Base-by-base conservation (phyloP, 2,888 invertebrate genomes). In the Nezara viridula region DNA sequence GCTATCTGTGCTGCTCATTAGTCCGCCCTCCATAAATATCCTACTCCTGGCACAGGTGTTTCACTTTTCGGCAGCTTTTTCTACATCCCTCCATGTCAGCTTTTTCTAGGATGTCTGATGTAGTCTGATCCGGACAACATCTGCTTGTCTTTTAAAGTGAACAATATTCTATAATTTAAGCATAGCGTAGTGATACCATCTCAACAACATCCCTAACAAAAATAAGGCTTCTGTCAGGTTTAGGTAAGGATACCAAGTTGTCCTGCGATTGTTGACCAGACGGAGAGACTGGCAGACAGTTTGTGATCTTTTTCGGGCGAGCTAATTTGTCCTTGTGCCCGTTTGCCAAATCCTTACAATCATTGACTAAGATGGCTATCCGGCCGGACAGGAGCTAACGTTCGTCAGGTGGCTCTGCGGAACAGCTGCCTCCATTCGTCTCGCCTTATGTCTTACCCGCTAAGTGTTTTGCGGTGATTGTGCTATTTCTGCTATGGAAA, bases 31-130 rank as follows among this genome's bases (percentile, higher is more conserved):
- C 81, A 81, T 81, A 81, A 81, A 81, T 81, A 81, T 81, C 81
- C 44, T 0, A 81, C 44, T 44, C 81, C 81, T 81, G 81, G 81
- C 81, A 81, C 81, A 81, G 81, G 81, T 81, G 81, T 81, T 81
- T 81, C 81, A 81, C 81, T 81, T 81, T 81, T 81, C 81, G 81
- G 81, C 81, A 81, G 81, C 81, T 81, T 81, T 81, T 81, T 81
- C 81, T 81, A 81, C n/a, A 21, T 81, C 44, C 44, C 44, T 73
- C 66, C 21, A 19, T 73, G 32, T 73, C 32, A 73, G 37, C 66
- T 27, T 27, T 60, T 60, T 21, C 66, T 73, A 73, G 32, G 19
- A 19, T 73, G 32, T 16, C 66, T 73, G 7, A 73, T 73, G 27
- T 73, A 21, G 19, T 37, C 32, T 0, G 32, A 2, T 37, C 66